A percentile compares a stretch with the other conserved stretches of the same genome.
These are phyloP conservation scores for Pao palembangensis DNA, from an alignment of 2,113 vertebrate genomes.

Conservation along the genomic window DNA sequence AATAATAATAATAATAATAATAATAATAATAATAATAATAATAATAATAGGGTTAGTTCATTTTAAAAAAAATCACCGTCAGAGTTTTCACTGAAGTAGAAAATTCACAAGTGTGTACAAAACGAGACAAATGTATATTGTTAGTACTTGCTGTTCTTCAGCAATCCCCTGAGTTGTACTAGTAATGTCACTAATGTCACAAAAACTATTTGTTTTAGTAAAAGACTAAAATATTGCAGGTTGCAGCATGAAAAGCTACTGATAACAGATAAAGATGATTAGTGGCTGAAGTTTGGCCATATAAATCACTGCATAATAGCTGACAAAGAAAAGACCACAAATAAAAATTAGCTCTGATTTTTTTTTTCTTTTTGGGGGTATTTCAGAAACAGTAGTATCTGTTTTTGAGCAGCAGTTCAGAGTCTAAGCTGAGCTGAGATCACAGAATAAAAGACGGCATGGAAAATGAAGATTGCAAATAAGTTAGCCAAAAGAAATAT, in stretches of 20 bases:
- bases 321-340: not conserved
- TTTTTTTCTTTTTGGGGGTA: constrained; percentile 18
- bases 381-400: constrained; percentile 80
- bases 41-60: too few species aligned
- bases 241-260: not conserved
- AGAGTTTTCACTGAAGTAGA: not conserved
- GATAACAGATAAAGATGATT: constrained; percentile 11
- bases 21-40: not conserved
- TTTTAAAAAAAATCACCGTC: constrained; percentile 17
- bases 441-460: constrained; percentile 43
- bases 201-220: not conserved
- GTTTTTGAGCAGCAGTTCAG: constrained; percentile 74
- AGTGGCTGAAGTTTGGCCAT: constrained; percentile 44
- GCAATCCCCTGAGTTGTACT: constrained; percentile 61
- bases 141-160: constrained; percentile 34
- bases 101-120: constrained; percentile 29
- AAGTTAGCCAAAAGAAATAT: constrained; percentile 1
- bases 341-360: constrained; percentile 1
- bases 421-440: constrained; percentile 74
- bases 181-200: constrained; percentile 40
- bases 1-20: not conserved
- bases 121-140: constrained; percentile 32
- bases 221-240: not conserved
- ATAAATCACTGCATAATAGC: constrained; percentile 17
- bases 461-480: constrained; percentile 29